Evolutionary conservation across 2,797 vertebrate genomes (phyloP).

Genomic region (Apodemus agrarius): DNA sequence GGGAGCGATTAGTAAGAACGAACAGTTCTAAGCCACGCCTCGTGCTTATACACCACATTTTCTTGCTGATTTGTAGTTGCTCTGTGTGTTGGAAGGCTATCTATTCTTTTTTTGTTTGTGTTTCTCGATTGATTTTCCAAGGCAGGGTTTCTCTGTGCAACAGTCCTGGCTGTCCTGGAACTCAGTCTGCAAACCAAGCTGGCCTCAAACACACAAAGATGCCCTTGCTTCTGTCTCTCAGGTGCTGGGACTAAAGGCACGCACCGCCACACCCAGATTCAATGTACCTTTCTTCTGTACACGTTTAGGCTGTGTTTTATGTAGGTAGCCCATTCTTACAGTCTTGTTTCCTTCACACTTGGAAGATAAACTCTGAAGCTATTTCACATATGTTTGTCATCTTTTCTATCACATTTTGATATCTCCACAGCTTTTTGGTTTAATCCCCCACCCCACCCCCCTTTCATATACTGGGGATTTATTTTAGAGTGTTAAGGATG

Average conservation of each 20-base stretch:
- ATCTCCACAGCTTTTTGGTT: conserved; percentile 7
- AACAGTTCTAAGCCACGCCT: neutral
- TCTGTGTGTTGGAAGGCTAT: neutral
- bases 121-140: neutral
- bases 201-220: neutral
- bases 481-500: conserved; percentile 23
- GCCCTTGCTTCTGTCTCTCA: neutral
- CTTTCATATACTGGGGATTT: neutral
- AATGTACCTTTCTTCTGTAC: neutral
- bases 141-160: neutral
- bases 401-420: conserved; percentile 50
- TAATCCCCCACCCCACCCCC: neutral
- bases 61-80: neutral
- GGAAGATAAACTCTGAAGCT: conserved; percentile 24
- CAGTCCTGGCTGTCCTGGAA: neutral
- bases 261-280: neutral
- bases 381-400: neutral
- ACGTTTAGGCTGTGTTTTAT: conserved; percentile 1
- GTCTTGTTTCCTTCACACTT: conserved; percentile 53
- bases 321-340: neutral
- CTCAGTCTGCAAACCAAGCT: neutral
- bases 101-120: neutral
- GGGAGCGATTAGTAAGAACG: neutral
- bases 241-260: neutral
- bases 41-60: neutral